Evolutionary conservation across 2,888 invertebrate species (phyloP).

Genomic region (Metellina segmentata): DNA sequence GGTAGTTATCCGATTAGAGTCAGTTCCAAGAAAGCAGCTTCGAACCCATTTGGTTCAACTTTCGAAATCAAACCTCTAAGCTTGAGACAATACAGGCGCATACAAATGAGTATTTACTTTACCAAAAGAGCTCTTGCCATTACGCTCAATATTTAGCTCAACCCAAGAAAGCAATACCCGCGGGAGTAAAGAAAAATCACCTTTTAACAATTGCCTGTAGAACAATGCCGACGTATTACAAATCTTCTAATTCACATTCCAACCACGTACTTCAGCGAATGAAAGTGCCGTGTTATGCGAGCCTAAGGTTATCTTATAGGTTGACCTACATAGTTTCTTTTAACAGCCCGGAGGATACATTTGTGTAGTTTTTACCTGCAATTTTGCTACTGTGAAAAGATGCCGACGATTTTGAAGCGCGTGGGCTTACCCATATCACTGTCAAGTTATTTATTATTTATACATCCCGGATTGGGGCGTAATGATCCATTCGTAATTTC

Average conservation of each 20-base stretch:
- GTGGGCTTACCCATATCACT: neutral
- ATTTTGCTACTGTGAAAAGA: neutral
- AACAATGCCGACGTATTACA: neutral
- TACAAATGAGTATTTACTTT: neutral
- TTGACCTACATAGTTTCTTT: constrained; percentile 29
- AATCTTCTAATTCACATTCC: neutral
- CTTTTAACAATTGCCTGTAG: neutral
- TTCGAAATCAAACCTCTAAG: neutral
- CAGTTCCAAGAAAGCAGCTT: too few relatives aligned
- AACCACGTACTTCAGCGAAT: neutral
- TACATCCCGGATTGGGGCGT: too few relatives aligned
- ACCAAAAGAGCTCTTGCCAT: neutral
- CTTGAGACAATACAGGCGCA: neutral
- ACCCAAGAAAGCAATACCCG: neutral
- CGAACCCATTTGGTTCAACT: too few relatives aligned
- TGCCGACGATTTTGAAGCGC: neutral
- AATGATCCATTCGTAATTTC: too few relatives aligned
- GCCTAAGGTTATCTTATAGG: neutral
- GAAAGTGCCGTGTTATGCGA: neutral
- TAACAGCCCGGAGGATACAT: neutral
- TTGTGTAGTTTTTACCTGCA: neutral
- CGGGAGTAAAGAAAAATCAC: neutral
- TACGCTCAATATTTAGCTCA: neutral
- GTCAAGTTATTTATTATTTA: too few relatives aligned
- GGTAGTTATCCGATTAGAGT: too few relatives aligned